phyloP scores from a whole-genome alignment of 2,888 invertebrate species.

The Trachelus stipa region DNA sequence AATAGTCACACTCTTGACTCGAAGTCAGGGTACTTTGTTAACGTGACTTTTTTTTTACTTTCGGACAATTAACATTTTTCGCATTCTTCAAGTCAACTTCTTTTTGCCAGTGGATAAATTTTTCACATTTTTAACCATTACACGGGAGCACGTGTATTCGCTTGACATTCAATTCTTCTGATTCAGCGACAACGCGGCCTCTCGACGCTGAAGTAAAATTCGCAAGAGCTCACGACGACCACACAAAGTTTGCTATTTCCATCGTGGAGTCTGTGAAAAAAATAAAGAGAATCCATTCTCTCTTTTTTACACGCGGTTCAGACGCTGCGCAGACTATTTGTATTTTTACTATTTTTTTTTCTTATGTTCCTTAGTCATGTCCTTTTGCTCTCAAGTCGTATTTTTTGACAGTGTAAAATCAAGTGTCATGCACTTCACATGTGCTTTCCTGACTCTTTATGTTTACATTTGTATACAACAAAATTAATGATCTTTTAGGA shows the following conservation, averaged over 20 bases:
- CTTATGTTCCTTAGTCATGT: not conserved
- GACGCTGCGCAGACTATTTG: not conserved
- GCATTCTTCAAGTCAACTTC: not conserved
- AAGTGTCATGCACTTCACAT: not conserved
- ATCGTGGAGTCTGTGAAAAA: not conserved
- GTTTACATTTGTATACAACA: not conserved
- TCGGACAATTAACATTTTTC: not conserved
- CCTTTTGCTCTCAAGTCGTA: not conserved
- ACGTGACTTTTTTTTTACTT: not conserved
- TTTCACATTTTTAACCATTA: not conserved
- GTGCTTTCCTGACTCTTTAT: not conserved
- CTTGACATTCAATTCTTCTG: not conserved
- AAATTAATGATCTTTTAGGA: not conserved
- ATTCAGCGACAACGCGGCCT: not conserved
- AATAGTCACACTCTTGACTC: not conserved
- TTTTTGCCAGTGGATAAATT: not conserved
- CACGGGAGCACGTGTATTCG: not conserved
- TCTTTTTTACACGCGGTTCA: not conserved
- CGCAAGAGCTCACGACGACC: not conserved
- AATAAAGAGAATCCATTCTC: not conserved
- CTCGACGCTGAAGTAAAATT: not conserved
- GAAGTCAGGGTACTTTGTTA: not conserved
- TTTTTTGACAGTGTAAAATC: not conserved
- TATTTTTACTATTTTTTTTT: not conserved
- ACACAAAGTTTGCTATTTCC: constrained; percentile 15